Base-by-base conservation (phyloP, 2,888 invertebrate genomes). In the Phalangium opilio region DNA sequence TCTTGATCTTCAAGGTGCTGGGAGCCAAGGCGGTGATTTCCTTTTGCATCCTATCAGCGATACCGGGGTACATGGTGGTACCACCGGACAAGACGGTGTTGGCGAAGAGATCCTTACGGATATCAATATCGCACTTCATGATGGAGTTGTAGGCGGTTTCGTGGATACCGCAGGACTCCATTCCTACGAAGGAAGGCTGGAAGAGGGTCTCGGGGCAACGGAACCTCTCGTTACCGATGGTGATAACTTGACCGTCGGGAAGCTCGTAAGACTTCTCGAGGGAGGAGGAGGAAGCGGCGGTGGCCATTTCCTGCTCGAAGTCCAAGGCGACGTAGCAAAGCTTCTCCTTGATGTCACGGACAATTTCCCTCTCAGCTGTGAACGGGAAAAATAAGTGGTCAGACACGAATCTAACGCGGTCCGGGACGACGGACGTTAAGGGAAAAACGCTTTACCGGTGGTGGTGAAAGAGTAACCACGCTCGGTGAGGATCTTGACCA, bases 21-120 rank as follows among this genome's bases (percentile, higher is more conserved):
- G 75, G 75, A 41, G 74, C 75, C 58, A 90, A 75, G 50, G 86
- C 81, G 55, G 86, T 87, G 74, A 90, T 89, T 74, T 91, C 91
- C 73, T 90, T 91, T 73, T 91, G 90, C 90, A 91, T 90, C 62
- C 91, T 78, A 73, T 91, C 91, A 60, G 90, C 91, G 69, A 93
- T 90, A 75, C 91, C 83, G 55, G 89, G 90, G 73, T 84, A 91
- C 90, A 91, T 91, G 69, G 90, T 90, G 73, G 86, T 86, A 63
- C 89, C 90, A 58, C 87, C 87, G 56, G 86, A 86, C 62, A 87
- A 77, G 67, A 87, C 86, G 59, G 83, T 83, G 79, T 84, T 84
- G 76, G 84, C 84, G 75, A 85, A 68, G 50, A 68, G 59, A 52
- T 68, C 67, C 60, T 67, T 67, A 68, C 85, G 78, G 74, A 86